Evolutionary conservation across 2,888 invertebrate species (phyloP), one percentile per base, ranked within the genome.

Genomic region (Temnothorax ravouxi): DNA sequence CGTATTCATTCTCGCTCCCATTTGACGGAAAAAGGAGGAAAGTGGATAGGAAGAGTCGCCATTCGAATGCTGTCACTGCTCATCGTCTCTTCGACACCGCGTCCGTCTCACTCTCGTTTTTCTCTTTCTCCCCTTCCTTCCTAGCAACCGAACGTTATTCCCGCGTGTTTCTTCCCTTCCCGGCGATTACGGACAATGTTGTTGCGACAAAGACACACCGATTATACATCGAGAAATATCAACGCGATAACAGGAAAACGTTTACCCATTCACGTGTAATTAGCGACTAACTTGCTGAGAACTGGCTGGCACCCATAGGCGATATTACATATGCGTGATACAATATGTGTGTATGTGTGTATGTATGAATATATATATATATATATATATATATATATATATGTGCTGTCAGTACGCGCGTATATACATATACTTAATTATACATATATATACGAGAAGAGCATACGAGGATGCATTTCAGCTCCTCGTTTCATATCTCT

Each of bases 241-340:
- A 92, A 93, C 91, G 93, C 90, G 91, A 92, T 88, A 92, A 92
- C 91, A 92, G 90, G 90, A 88, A 92, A 90, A 93, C 91, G 92
- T 92, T 93, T 91, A 90, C 88, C 87, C 91, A 87, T 67, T 77
- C 91, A 90, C 88, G 90, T 91, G 87, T 91, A 92, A 91, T 92
- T 77, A 93, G 92, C 88, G 87, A 91, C 90, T 92, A 90, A 89
- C 62, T 86, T 86, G 67, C 80, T 69, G 76, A 77, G 29, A 77
- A 29, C 29, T 61, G n/a, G 29, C 44, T 77, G 77, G 56, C 71
- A 84, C 83, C 83, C 61, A 84, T 77, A 79, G 47, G 52, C 84
- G 86, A 81, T 90, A 84, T 86, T 86, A 87, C 85, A 87, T 79
- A 87, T 87, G 85, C 84, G 75, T 77, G 41, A 52, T 62, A 67